Conservation (phyloP, 2,888 invertebrate genomes). For the Lasioglossum morio region DNA sequence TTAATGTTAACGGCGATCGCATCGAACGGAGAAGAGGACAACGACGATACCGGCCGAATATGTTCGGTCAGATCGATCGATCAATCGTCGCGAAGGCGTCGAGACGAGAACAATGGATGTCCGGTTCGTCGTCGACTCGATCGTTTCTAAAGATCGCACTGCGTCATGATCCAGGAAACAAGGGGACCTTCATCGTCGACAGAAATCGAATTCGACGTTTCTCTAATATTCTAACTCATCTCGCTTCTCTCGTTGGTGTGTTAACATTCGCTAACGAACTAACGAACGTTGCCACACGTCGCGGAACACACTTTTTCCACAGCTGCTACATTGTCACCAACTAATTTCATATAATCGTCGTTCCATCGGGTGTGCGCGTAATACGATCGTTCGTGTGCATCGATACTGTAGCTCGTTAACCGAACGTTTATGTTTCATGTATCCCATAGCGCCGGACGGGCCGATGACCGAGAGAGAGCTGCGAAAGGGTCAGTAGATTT, state of each 20-base stretch:
- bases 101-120: constrained; percentile 39
- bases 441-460: constrained; percentile 74
- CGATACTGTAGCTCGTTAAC: constrained; percentile 39
- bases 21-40: constrained; percentile 6
- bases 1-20: constrained; percentile 30
- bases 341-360: constrained; percentile 4
- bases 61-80: not conserved
- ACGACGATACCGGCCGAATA: not conserved
- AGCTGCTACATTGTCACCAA: not conserved
- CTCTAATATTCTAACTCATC: constrained; percentile 55
- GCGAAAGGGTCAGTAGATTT: constrained; percentile 81
- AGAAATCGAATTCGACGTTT: constrained; percentile 19
- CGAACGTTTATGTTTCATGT: constrained; percentile 72
- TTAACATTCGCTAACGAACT: not conserved
- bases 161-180: constrained; percentile 21
- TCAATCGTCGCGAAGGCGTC: constrained; percentile 15
- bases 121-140: constrained; percentile 44
- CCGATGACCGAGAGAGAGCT: constrained; percentile 81
- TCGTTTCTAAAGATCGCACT: constrained; percentile 29
- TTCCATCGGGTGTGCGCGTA: constrained; percentile 3
- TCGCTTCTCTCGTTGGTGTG: constrained; percentile 46
- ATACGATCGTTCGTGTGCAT: not conserved
- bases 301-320: not conserved
- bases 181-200: not conserved
- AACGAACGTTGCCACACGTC: not conserved